Base-by-base conservation (phyloP, 2,113 vertebrate species). In the Leptobrachium ailaonicum region DNA sequence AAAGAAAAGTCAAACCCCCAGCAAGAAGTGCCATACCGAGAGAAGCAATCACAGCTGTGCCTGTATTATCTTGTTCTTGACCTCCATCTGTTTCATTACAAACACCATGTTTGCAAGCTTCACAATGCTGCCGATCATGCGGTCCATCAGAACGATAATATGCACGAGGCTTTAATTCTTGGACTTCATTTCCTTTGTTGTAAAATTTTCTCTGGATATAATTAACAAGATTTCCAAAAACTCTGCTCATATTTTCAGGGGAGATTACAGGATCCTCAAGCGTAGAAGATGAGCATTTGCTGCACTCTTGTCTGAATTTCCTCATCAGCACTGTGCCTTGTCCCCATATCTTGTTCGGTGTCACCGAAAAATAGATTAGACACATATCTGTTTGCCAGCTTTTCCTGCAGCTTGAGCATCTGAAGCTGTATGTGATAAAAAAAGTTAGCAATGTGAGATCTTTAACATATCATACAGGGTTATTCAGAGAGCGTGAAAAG, bases 151-250 rank as follows among this genome's bases (percentile, higher is more conserved):
- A 83, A 0, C 68, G 20, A 0, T 20, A 45, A 4, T 82, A 72
- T 0, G 0, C 2, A 2, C 11, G 1, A 14, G 63, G 75, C 0
- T 1, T 1, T 6, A 1, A 63, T 0, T 69, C 1, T 1, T 0
- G 2, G 5, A 45, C 0, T 0, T 14, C 75, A 1, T 83, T 76
- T 0, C 75, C 1, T 79, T 90, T 82, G 2, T 56, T 2, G 32
- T 94, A 94, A 84, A 90, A 92, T 70, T 87, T 92, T 2, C 82
- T 78, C 73, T 84, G 85, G 41, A 95, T 93, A 60, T 81, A 90
- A 76, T 86, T 45, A 42, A 94, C 79, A 66, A 94, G 82, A 68
- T 89, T 93, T 13, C 85, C 86, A 84, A 93, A 58, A 44, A 92
- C 81, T 64, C 87, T 82, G 1, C 79, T 12, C 0, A 90, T 79